These are phyloP conservation scores for Hippoglossus stenolepis DNA, from an alignment of 2,113 vertebrate species.

Conservation along the genomic window DNA sequence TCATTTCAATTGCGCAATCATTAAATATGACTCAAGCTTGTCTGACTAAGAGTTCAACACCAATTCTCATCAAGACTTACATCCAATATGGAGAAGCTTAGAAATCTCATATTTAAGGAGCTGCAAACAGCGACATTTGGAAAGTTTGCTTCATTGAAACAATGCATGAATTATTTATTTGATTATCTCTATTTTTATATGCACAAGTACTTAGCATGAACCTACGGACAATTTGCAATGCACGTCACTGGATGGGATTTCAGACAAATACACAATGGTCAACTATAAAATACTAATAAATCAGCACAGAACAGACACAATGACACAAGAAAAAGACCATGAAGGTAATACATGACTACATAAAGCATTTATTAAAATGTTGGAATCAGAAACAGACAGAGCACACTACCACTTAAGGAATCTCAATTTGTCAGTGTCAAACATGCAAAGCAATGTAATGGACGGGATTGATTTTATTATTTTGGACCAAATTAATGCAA, in stretches of 20 bases:
- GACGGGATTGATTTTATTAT: not conserved
- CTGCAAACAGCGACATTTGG: not conserved
- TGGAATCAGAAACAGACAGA: too few relatives aligned
- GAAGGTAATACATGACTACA: not conserved
- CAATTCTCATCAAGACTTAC: too few relatives aligned
- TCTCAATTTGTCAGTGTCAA: not conserved
- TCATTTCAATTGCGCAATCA: too few relatives aligned
- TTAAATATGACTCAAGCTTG: too few relatives aligned
- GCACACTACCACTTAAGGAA: not conserved
- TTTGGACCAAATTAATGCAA: constrained; percentile 19
- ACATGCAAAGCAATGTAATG: not conserved
- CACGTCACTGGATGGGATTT: not conserved
- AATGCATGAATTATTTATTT: not conserved
- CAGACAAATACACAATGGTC: too few relatives aligned
- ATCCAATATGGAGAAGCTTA: not conserved
- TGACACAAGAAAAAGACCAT: not conserved
- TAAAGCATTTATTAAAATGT: too few relatives aligned
- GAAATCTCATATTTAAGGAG: not conserved
- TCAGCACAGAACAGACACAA: too few relatives aligned
- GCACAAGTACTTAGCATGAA: not conserved
- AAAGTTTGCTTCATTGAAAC: too few relatives aligned
- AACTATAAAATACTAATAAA: too few relatives aligned
- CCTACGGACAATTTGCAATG: not conserved
- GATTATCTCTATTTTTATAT: too few relatives aligned
- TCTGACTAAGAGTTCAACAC: too few relatives aligned